Conservation (phyloP, 1,140 invertebrate species). For the Whitmania pigra region DNA sequence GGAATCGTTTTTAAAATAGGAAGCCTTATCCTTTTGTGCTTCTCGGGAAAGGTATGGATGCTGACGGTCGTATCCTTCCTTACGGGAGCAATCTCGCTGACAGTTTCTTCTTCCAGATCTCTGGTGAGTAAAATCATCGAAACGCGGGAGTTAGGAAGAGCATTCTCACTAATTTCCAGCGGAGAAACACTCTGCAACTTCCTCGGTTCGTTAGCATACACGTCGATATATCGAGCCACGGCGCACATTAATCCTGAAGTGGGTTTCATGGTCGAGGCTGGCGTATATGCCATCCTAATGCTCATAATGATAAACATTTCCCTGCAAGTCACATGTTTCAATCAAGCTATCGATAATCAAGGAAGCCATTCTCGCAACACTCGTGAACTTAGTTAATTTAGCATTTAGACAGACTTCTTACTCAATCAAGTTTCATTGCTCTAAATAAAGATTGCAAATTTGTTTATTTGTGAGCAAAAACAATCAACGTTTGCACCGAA, state of each 20-base stretch:
- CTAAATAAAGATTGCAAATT: too few species aligned
- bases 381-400: background rate
- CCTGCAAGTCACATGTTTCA: background rate
- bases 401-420: too few species aligned
- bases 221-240: slow-evolving; percentile 21
- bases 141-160: slow-evolving; percentile 23
- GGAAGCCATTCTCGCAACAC: background rate
- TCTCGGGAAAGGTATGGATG: slow-evolving; percentile 37
- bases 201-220: slow-evolving; percentile 22
- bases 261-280: slow-evolving; percentile 21
- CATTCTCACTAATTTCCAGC: slow-evolving; percentile 25
- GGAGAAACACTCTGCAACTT: slow-evolving; percentile 24
- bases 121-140: slow-evolving; percentile 25
- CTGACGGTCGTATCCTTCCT: slow-evolving; percentile 26
- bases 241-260: slow-evolving; percentile 21
- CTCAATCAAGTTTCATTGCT: too few species aligned
- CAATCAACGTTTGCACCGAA: too few species aligned
- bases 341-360: background rate
- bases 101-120: slow-evolving; percentile 24
- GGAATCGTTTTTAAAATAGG: slow-evolving; percentile 35
- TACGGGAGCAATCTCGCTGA: slow-evolving; percentile 18
- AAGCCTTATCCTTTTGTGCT: slow-evolving; percentile 32
- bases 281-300: slow-evolving; percentile 6
- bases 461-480: too few species aligned
- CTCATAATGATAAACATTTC: slow-evolving; percentile 8